A percentile compares a stretch with the other conserved stretches of the same genome.
These are phyloP conservation scores for Nothocercus julius DNA, from an alignment of 2,113 vertebrate species.

Conservation along the genomic window DNA sequence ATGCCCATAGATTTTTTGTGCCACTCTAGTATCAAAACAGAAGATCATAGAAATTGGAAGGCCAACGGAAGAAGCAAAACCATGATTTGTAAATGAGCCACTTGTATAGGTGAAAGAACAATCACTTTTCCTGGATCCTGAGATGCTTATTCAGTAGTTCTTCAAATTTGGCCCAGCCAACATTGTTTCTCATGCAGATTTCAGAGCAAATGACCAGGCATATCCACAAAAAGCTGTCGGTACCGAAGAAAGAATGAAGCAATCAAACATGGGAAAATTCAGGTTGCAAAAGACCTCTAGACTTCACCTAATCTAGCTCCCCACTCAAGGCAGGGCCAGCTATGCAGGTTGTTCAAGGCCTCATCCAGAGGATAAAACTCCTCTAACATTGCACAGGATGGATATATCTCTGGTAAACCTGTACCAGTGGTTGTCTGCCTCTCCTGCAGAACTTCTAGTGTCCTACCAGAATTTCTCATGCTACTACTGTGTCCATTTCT, in stretches of 20 bases:
- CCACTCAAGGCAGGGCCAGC: neutral
- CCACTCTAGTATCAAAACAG: neutral
- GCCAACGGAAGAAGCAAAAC: neutral
- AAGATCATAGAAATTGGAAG: neutral
- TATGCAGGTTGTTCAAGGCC: fast-evolving
- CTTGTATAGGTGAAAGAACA: neutral
- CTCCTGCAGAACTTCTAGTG: neutral
- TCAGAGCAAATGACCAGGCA: neutral
- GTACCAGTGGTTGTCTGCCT: neutral
- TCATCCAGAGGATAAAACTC: neutral
- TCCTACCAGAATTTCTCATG: neutral
- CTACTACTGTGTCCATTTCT: neutral
- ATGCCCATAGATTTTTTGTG: neutral
- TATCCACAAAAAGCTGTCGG: neutral
- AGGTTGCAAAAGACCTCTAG: neutral
- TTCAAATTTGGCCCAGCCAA: neutral
- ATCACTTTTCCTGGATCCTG: neutral
- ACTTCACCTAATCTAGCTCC: neutral
- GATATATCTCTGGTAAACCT: neutral
- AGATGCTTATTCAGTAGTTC: neutral
- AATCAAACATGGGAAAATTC: neutral
- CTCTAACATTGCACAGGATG: neutral
- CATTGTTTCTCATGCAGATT: neutral
- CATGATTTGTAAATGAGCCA: neutral
- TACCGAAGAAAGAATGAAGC: neutral